phyloP scores from a whole-genome alignment of 2,888 invertebrate species.

The Diarsia mendica region DNA sequence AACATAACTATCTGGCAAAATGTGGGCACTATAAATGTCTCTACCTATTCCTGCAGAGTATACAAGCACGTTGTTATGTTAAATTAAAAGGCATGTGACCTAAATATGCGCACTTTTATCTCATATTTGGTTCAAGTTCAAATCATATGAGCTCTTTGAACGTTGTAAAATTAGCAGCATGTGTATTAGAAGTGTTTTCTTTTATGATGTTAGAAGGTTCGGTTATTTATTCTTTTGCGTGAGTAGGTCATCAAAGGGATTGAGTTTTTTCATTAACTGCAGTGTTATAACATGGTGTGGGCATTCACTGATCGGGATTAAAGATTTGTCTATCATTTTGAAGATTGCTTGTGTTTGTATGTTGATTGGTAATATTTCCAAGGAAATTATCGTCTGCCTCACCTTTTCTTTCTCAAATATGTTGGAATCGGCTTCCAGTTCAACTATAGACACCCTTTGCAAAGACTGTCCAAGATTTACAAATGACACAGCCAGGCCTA shows the following conservation, averaged over 20 bases:
- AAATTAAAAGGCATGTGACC: constrained; percentile 38
- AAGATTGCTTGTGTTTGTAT: background rate
- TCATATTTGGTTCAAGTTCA: constrained; percentile 66
- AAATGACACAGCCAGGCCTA: no score
- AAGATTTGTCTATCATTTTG: background rate
- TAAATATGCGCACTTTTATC: constrained; percentile 60
- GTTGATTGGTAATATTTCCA: background rate
- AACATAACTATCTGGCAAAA: background rate
- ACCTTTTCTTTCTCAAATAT: no score
- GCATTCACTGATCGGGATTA: background rate
- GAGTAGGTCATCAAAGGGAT: constrained; percentile 44
- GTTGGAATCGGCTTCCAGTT: no score
- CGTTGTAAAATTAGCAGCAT: constrained; percentile 62
- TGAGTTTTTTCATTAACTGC: constrained; percentile 33
- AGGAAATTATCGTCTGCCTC: no score
- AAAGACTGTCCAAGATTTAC: no score
- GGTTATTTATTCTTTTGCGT: constrained; percentile 50
- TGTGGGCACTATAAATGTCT: background rate
- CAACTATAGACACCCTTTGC: no score
- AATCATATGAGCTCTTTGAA: constrained; percentile 61
- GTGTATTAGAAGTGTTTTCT: constrained; percentile 58
- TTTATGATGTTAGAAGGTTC: constrained; percentile 49
- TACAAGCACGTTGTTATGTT: constrained; percentile 18
- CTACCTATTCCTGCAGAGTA: background rate
- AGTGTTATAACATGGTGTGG: background rate